These are phyloP conservation scores for Tychaedon coryphoeus DNA, from an alignment of 2,113 vertebrate species.

Conservation along the genomic window DNA sequence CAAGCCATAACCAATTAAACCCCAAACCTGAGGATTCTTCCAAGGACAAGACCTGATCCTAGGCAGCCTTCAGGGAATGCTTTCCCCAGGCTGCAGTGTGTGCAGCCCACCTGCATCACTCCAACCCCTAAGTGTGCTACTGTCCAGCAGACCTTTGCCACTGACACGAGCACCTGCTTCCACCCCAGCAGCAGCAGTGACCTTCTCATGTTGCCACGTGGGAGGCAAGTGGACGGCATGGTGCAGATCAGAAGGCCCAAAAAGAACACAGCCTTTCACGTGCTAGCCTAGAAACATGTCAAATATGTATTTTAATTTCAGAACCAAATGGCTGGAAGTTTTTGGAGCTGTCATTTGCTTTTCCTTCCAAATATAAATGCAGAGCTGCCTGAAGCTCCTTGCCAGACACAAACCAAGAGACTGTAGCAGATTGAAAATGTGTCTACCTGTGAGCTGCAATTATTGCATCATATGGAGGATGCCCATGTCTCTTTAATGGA, in stretches of 20 bases:
- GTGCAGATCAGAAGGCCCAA: background rate
- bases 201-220: conserved; percentile 43
- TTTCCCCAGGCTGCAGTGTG: background rate
- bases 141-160: background rate
- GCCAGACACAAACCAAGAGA: background rate
- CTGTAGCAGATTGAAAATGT: background rate
- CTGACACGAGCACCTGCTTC: background rate
- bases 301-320: background rate
- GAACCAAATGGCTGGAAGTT: background rate
- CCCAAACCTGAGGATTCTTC: fast-evolving
- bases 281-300: background rate
- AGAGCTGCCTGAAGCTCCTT: background rate
- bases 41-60: background rate
- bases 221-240: background rate
- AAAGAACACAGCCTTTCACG: background rate
- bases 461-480: background rate
- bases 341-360: background rate
- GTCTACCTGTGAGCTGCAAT: background rate
- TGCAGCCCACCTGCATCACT: background rate
- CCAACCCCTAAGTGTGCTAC: fast-evolving
- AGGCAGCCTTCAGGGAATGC: background rate
- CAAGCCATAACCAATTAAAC: background rate
- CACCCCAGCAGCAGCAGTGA: background rate
- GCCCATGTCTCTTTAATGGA: background rate
- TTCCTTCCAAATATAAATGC: background rate